Evolutionary conservation across 2,888 invertebrate genomes (phyloP).

Genomic region (Diplolepis rosae): DNA sequence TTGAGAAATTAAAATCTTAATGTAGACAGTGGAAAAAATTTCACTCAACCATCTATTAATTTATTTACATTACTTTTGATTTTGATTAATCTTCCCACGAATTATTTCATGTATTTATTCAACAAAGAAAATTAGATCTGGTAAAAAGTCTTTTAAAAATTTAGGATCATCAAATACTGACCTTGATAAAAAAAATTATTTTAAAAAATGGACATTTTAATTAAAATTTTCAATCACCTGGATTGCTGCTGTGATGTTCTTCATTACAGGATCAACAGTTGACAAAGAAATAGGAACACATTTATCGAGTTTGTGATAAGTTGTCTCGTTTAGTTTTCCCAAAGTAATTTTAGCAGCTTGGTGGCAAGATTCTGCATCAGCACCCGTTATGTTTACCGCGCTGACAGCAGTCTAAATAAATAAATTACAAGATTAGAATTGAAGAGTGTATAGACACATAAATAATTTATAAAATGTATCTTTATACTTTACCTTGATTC

Average conservation of each 20-base stretch:
- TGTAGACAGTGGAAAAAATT: no score
- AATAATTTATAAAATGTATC: neutral
- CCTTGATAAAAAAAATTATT: no score
- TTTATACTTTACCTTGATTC: conserved; percentile 9
- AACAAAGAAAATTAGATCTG: no score
- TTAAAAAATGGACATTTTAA: no score
- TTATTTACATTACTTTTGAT: no score
- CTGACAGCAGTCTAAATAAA: conserved; percentile 6
- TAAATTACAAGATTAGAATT: neutral
- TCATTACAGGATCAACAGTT: neutral
- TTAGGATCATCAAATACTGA: no score
- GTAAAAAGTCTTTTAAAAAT: no score
- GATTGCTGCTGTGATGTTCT: neutral
- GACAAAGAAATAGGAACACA: conserved; percentile 23
- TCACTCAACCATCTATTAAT: no score
- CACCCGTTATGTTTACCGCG: conserved; percentile 13
- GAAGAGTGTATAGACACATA: neutral
- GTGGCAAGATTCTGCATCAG: conserved; percentile 15
- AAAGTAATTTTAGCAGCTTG: neutral
- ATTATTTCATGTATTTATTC: no score
- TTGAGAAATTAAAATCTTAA: no score
- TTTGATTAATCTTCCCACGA: no score
- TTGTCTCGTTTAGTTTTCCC: conserved; percentile 9
- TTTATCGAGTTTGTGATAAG: conserved; percentile 17
- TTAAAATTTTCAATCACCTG: neutral